Percentiles rank a stretch among this genome's conserved stretches.
Conservation (phyloP, 2,888 invertebrate genomes). For the Panorpa germanica region DNA sequence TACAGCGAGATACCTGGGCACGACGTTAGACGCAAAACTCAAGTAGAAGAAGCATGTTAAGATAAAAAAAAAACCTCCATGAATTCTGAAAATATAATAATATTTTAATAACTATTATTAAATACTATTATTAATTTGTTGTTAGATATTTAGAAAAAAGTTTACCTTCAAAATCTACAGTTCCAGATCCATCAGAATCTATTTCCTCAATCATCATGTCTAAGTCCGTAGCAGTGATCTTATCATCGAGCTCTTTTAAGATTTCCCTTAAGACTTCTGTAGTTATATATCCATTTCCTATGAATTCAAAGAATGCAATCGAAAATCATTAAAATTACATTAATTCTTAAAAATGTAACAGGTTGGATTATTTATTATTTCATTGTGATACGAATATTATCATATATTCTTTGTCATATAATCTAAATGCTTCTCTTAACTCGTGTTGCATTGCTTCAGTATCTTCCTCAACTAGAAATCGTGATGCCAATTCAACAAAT, state of each 20-base stretch:
- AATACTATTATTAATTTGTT: background rate
- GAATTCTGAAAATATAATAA: too few species aligned
- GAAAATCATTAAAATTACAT: background rate
- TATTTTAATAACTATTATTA: too few species aligned
- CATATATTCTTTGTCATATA: too few species aligned
- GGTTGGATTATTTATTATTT: too few species aligned
- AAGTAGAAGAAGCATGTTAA: too few species aligned
- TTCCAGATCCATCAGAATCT: conserved; percentile 93
- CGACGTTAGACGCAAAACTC: too few species aligned
- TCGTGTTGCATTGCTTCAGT: too few species aligned
- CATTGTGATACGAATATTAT: too few species aligned
- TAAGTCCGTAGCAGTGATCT: conserved; percentile 79
- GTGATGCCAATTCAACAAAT: conserved; percentile 49
- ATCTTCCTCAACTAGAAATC: conserved; percentile 60
- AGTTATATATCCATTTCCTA: conserved; percentile 83
- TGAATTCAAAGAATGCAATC: conserved; percentile 10
- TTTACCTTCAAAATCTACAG: conserved; percentile 94
- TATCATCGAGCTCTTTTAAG: conserved; percentile 84
- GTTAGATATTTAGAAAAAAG: conserved; percentile 2
- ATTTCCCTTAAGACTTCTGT: conserved; percentile 81
- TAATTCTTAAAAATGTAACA: too few species aligned
- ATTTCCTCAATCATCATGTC: conserved; percentile 97
- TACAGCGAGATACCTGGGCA: too few species aligned
- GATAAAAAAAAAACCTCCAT: too few species aligned
- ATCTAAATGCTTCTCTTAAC: too few species aligned